Percentiles rank a stretch among this genome's conserved stretches.
Evolutionary conservation across 2,888 invertebrate genomes (phyloP).

Genomic region (Ditula angustiorana): DNA sequence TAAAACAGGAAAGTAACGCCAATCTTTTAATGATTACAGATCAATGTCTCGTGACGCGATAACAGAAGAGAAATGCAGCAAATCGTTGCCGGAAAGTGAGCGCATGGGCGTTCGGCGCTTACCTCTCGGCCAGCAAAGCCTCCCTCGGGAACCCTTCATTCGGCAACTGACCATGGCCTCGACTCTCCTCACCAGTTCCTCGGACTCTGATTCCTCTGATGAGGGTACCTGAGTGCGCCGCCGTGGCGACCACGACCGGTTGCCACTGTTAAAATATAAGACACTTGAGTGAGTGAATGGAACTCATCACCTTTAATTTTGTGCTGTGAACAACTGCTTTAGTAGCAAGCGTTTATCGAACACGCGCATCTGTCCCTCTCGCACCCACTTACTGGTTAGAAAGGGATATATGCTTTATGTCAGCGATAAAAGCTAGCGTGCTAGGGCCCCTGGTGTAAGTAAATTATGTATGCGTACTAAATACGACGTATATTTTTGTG

Average conservation of each 20-base stretch:
- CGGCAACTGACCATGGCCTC: conserved; percentile 87
- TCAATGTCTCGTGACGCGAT: conserved; percentile 88
- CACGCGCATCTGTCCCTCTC: too few relatives aligned
- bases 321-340: conserved; percentile 71
- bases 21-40: conserved; percentile 59
- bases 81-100: conserved; percentile 87
- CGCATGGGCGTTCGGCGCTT: conserved; percentile 79
- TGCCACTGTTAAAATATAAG: conserved; percentile 79
- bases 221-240: conserved; percentile 82
- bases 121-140: conserved; percentile 84
- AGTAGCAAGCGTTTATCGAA: too few relatives aligned
- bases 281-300: conserved; percentile 63
- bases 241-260: conserved; percentile 81
- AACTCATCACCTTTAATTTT: conserved; percentile 44
- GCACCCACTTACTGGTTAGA: too few relatives aligned
- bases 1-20: too few relatives aligned
- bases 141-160: conserved; percentile 85
- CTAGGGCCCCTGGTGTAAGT: too few relatives aligned
- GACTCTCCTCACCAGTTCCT: conserved; percentile 87
- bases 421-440: too few relatives aligned
- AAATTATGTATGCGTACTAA: conserved; percentile 20
- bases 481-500: conserved; percentile 35
- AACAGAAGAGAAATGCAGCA: conserved; percentile 89
- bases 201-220: conserved; percentile 77
- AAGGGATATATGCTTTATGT: too few relatives aligned